Evolutionary conservation across 2,113 vertebrate genomes (phyloP), one percentile per base, ranked within the genome.

Genomic region (Eclectus roratus): DNA sequence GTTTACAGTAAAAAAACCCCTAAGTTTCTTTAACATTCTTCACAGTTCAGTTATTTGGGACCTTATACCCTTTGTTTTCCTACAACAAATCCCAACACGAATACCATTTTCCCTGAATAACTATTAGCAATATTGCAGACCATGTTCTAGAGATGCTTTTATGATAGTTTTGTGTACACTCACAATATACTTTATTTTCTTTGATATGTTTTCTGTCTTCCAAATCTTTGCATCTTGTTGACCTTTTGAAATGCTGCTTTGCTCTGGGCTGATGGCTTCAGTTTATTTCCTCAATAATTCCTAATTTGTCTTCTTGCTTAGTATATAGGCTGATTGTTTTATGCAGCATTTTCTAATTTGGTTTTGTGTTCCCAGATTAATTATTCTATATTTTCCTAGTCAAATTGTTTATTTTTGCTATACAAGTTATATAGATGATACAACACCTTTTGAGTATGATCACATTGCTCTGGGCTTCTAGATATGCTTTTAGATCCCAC

Each of bases 231-330:
- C 39, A 53, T 85, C 21, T 61, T 55, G 41, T 52, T 71, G 53
- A 56, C 72, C 78, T 64, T 93, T 90, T 63, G 55, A 92, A 94
- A 92, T 49, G 12, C 11, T 94, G 53, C 28, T 91, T 91, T 91
- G 39, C 25, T 94, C 25, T 89, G 19, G 46, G 56, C 25, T 71
- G 52, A 81, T 72, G 21, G 24, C 18, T 90, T 81, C 65, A 52
- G 27, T 73, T 74, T 81, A 49, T 79, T 88, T 83, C 12, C 28
- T 74, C 55, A 68, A 2, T 82, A 83, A 58, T 66, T 87, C 23
- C 17, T 23, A 56, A 11, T 55, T 80, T 33, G 1, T 61, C 88
- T 77, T 60, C 35, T 58, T 85, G 9, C 5, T 80, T 77, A 89
- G 1, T 77, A 61, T 56, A 31, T 39, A 56, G 27, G 8, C 69